A percentile compares a stretch with the other conserved stretches of the same genome.
Conservation (phyloP, 2,888 invertebrate genomes). For the Melitaea athalia region DNA sequence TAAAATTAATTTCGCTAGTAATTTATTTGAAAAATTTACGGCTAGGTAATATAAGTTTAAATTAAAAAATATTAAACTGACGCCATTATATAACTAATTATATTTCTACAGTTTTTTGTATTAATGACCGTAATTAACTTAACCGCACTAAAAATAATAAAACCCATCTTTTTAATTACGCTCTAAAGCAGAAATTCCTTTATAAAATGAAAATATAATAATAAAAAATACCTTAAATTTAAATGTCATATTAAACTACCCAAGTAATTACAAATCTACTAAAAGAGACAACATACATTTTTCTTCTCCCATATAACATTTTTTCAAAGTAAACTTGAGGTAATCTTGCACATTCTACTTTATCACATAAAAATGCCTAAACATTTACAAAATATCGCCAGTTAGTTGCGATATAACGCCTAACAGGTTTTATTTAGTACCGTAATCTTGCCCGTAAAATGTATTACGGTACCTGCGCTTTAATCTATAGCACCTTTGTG, state of each 20-base stretch:
- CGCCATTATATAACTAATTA: not conserved
- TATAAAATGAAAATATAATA: not conserved
- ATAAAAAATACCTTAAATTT: not conserved
- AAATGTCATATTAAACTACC: not conserved
- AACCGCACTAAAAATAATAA: not conserved
- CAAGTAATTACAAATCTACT: not conserved
- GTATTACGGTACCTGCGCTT: slow-evolving; percentile 40
- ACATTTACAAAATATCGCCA: slow-evolving; percentile 39
- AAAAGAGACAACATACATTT: not conserved
- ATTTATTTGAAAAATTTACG: not conserved
- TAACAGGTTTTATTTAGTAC: slow-evolving; percentile 43
- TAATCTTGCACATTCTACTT: slow-evolving; percentile 26
- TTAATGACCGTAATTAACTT: not conserved
- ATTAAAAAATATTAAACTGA: not conserved
- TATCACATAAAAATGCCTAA: slow-evolving; percentile 38
- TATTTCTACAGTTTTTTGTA: not conserved
- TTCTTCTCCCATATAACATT: not conserved
- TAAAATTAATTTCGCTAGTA: not conserved
- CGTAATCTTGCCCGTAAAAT: slow-evolving; percentile 41
- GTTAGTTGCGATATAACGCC: slow-evolving; percentile 40
- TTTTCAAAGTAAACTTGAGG: slow-evolving; percentile 6
- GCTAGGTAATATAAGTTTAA: not conserved
- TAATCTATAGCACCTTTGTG: slow-evolving; percentile 45
- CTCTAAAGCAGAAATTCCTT: not conserved
- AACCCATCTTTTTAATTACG: not conserved